phyloP scores from a whole-genome alignment of 2,113 vertebrate genomes.

The Dromas ardeola region DNA sequence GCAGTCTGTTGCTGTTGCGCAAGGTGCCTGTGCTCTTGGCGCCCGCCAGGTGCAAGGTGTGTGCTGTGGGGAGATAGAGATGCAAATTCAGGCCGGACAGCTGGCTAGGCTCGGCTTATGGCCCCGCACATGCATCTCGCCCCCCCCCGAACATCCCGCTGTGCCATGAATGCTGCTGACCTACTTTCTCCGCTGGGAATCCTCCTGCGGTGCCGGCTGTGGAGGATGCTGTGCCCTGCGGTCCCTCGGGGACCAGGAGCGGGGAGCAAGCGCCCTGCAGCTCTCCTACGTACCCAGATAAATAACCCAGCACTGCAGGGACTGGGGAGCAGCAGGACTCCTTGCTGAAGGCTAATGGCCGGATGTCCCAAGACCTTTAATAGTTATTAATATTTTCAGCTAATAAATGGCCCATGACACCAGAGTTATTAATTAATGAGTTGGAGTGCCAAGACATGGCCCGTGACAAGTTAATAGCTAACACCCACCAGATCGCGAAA shows the following conservation, averaged over 20 bases:
- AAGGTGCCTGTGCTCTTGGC: background rate
- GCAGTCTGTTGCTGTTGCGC: background rate
- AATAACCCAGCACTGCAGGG: background rate
- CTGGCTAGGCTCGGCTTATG: background rate
- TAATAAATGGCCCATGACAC: slow-evolving; percentile 47
- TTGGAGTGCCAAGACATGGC: background rate
- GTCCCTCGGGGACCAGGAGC: fast-evolving
- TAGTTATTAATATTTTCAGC: slow-evolving; percentile 20
- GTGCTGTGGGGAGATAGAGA: background rate
- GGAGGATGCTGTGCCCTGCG: background rate
- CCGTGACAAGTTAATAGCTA: background rate
- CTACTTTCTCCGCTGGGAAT: background rate
- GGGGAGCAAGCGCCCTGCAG: background rate
- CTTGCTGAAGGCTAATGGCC: background rate
- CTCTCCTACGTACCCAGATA: fast-evolving
- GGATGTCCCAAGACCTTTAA: background rate
- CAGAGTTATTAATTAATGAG: slow-evolving; percentile 40
- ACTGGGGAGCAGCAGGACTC: background rate
- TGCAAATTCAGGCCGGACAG: background rate
- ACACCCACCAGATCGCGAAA: background rate
- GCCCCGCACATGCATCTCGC: fast-evolving
- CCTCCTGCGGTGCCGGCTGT: background rate
- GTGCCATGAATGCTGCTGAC: background rate
- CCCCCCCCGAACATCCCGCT: fast-evolving
- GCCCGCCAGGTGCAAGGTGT: background rate